These are phyloP conservation scores for Neodiprion virginianus DNA, from an alignment of 1,140 invertebrate species.

Conservation along the genomic window DNA sequence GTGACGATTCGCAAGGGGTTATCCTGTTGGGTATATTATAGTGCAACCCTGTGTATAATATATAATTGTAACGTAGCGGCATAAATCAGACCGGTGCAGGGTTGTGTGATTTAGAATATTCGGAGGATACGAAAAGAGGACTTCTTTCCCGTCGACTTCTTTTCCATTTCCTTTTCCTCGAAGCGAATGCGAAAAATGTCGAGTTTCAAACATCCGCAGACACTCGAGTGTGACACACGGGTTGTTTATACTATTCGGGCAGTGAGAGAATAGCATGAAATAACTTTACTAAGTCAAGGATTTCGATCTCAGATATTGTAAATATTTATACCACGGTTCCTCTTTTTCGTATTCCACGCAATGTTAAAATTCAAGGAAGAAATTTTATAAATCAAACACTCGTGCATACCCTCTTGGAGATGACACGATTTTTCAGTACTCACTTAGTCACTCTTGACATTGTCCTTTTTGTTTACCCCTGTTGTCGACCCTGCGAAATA, in stretches of 20 bases:
- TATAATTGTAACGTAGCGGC: too few species aligned
- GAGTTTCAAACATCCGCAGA: not conserved
- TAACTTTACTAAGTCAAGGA: not conserved
- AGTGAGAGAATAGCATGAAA: not conserved
- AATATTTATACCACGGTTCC: not conserved
- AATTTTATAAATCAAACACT: not conserved
- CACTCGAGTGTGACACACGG: not conserved
- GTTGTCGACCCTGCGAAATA: too few species aligned
- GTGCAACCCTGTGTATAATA: too few species aligned
- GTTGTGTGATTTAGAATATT: not conserved
- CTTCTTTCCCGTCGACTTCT: not conserved
- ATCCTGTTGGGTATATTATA: not conserved
- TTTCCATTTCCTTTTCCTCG: too few species aligned
- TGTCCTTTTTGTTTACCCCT: too few species aligned
- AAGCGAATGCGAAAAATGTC: too few species aligned
- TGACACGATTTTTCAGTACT: too few species aligned
- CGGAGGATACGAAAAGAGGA: not conserved
- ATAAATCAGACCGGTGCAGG: too few species aligned
- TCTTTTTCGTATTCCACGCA: not conserved
- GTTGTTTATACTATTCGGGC: not conserved
- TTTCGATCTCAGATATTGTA: not conserved
- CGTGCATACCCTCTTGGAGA: not conserved
- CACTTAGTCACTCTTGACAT: not conserved
- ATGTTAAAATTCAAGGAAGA: not conserved
- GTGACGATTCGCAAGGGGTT: not conserved